phyloP scores from a whole-genome alignment of 2,888 invertebrate species.

The Drosophila monieri region DNA sequence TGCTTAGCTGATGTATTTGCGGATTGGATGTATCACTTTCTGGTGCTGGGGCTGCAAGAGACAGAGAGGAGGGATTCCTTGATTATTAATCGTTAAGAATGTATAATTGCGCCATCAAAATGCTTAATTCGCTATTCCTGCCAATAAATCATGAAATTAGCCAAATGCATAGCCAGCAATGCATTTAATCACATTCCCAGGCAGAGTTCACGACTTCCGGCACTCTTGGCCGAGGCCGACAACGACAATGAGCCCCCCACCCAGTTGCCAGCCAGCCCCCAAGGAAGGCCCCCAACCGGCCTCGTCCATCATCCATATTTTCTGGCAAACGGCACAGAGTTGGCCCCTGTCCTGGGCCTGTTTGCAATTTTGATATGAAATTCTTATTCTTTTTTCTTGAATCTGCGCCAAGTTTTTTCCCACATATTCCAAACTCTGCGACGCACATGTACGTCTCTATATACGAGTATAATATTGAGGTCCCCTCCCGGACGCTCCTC shows the following conservation, averaged over 20 bases:
- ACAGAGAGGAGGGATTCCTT: slow-evolving; percentile 16
- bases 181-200: slow-evolving; percentile 69
- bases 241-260: slow-evolving; percentile 17
- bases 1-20: slow-evolving; percentile 65
- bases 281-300: slow-evolving; percentile 13
- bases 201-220: slow-evolving; percentile 45
- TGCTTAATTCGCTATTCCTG: slow-evolving; percentile 11
- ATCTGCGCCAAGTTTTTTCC: slow-evolving; percentile 72
- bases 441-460: slow-evolving; percentile 10
- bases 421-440: slow-evolving; percentile 60
- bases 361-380: slow-evolving; percentile 72
- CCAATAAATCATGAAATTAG: slow-evolving; percentile 57
- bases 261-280: neutral
- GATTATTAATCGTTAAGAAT: slow-evolving; percentile 20
- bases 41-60: slow-evolving; percentile 59
- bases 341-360: slow-evolving; percentile 44
- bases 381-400: slow-evolving; percentile 55
- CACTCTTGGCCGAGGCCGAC: slow-evolving; percentile 34
- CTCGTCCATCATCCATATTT: slow-evolving; percentile 38
- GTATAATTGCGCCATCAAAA: slow-evolving; percentile 15
- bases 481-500: slow-evolving; percentile 15
- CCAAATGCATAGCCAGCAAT: slow-evolving; percentile 60
- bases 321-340: slow-evolving; percentile 19
- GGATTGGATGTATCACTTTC: slow-evolving; percentile 11
- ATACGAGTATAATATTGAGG: slow-evolving; percentile 55